These are phyloP conservation scores for Lobophora halterata DNA, from an alignment of 2,888 invertebrate genomes.

Conservation along the genomic window DNA sequence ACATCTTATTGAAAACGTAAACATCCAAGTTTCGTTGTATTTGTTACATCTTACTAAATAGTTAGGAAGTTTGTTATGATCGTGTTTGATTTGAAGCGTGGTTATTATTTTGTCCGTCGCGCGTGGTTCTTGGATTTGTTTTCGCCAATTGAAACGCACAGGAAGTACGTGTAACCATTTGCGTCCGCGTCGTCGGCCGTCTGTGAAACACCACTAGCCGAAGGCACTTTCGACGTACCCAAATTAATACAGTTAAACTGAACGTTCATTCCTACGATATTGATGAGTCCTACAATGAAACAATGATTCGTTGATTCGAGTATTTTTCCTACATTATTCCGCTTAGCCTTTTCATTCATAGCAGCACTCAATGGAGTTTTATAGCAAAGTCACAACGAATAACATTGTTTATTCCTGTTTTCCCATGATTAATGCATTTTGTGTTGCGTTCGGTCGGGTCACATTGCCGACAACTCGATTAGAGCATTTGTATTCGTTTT, in stretches of 20 bases:
- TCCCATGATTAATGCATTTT: conserved; percentile 50
- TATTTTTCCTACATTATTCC: conserved; percentile 22
- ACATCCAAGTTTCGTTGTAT: conserved; percentile 29
- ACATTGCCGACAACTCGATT: conserved; percentile 49
- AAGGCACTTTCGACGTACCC: conserved; percentile 42
- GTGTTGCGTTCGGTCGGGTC: conserved; percentile 42
- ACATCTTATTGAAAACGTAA: too few relatives aligned
- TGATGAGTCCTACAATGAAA: not conserved
- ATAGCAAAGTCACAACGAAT: conserved; percentile 42
- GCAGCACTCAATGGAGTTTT: conserved; percentile 31
- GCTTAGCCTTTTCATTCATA: conserved; percentile 25
- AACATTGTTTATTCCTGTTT: conserved; percentile 41
- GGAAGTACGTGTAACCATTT: conserved; percentile 74
- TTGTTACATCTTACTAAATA: conserved; percentile 17
- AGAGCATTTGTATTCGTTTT: conserved; percentile 70
- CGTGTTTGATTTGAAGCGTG: conserved; percentile 8
- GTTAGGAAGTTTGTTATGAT: too few relatives aligned
- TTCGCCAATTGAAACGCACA: conserved; percentile 58
- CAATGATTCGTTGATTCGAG: conserved; percentile 30
- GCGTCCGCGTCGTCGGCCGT: too few relatives aligned
- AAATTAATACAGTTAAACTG: conserved; percentile 42
- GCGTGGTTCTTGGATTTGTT: conserved; percentile 40
- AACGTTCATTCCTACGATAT: conserved; percentile 19
- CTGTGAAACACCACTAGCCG: conserved; percentile 46
- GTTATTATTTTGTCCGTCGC: conserved; percentile 15